Percentiles rank a stretch among this genome's conserved stretches.
Conservation (phyloP, 2,888 invertebrate species). For the Thelaira solivaga region DNA sequence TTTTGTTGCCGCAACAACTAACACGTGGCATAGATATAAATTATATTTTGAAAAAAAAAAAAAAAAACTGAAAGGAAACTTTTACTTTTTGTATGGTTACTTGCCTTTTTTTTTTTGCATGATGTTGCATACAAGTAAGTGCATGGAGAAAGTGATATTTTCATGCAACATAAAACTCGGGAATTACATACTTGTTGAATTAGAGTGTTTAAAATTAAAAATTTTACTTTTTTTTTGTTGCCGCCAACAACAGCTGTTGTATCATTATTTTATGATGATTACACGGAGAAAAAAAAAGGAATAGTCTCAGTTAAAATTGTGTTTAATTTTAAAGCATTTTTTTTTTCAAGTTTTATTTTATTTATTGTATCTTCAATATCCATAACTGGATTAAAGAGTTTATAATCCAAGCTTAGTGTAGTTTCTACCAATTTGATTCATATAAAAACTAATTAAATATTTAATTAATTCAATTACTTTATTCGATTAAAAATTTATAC, state of each 20-base stretch:
- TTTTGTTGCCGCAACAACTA: background rate
- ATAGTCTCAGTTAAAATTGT: too few species aligned
- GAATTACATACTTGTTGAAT: background rate
- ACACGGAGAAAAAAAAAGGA: background rate
- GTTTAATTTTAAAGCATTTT: too few species aligned
- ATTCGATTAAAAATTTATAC: too few species aligned
- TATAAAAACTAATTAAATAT: too few species aligned
- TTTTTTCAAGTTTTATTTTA: too few species aligned
- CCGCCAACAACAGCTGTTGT: slow-evolving; percentile 42
- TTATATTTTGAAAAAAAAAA: background rate
- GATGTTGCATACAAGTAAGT: slow-evolving; percentile 5
- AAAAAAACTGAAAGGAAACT: background rate
- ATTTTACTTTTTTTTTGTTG: background rate
- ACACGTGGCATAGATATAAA: slow-evolving; percentile 37
- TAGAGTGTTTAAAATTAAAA: slow-evolving; percentile 29
- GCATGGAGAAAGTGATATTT: slow-evolving; percentile 26
- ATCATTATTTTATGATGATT: slow-evolving; percentile 14
- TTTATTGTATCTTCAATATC: too few species aligned
- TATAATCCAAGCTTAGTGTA: too few species aligned
- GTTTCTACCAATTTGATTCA: too few species aligned
- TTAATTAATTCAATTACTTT: too few species aligned
- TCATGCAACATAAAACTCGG: background rate
- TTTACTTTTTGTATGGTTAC: background rate
- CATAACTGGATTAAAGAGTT: too few species aligned
- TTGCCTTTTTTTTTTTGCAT: background rate